Conservation (phyloP, 2,797 vertebrate genomes). For the Onychomys leucogaster region DNA sequence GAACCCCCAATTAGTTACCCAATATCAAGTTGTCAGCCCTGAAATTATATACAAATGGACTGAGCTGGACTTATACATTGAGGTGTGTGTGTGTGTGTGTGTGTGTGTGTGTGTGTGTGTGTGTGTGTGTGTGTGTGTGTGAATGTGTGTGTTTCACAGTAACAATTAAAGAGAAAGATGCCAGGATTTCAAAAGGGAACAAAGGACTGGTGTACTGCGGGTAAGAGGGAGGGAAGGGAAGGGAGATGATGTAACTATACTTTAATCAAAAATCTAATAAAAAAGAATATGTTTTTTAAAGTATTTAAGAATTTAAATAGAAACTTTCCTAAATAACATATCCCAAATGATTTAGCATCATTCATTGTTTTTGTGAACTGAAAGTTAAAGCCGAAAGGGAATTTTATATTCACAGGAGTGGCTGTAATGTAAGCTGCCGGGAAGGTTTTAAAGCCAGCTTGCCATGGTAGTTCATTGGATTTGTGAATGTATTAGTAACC, state of each 20-base stretch:
- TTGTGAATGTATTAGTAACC: conserved; percentile 25
- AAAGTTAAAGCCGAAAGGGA: not conserved
- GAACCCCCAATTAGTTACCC: not conserved
- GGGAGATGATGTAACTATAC: not conserved
- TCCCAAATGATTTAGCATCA: not conserved
- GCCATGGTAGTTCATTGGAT: not conserved
- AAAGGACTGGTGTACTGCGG: no score
- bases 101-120: not conserved
- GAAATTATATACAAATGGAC: not conserved
- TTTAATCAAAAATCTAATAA: not conserved
- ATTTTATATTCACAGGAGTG: not conserved
- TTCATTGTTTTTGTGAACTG: not conserved
- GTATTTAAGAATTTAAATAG: not conserved
- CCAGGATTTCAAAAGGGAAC: no score
- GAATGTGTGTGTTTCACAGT: not conserved
- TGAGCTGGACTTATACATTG: not conserved
- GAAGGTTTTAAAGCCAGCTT: not conserved
- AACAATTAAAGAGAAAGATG: not conserved
- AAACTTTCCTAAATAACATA: not conserved
- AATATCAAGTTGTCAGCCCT: not conserved
- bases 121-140: no score
- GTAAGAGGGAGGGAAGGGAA: not conserved
- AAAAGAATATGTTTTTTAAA: not conserved
- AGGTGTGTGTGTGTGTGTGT: not conserved
- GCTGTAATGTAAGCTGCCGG: not conserved